Percentiles rank a stretch among this genome's conserved stretches.
Evolutionary conservation across 2,113 vertebrate species (phyloP).

Genomic region (Pavo muticus): DNA sequence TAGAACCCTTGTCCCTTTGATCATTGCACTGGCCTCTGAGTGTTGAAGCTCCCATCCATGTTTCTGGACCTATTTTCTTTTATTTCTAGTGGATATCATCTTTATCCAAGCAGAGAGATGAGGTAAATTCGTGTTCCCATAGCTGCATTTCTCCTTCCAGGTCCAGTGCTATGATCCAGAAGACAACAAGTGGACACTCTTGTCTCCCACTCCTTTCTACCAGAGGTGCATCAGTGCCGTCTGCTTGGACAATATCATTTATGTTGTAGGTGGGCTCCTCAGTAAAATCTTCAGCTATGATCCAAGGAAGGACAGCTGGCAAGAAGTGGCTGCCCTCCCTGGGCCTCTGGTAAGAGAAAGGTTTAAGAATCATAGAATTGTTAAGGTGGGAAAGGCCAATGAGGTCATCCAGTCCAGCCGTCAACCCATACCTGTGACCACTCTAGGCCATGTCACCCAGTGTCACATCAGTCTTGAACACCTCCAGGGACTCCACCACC

Average conservation of each 20-base stretch:
- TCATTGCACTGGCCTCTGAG: background rate
- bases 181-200: slow-evolving; percentile 74
- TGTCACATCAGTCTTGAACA: no score
- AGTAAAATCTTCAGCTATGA: slow-evolving; percentile 79
- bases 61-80: background rate
- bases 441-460: no score
- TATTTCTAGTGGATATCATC: background rate
- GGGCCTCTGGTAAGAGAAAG: slow-evolving; percentile 79
- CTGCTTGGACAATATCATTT: slow-evolving; percentile 77
- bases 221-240: slow-evolving; percentile 80
- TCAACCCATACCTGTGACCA: no score
- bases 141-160: slow-evolving; percentile 47
- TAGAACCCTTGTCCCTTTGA: background rate
- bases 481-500: no score
- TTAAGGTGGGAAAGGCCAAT: no score
- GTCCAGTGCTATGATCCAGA: slow-evolving; percentile 83
- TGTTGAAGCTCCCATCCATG: background rate
- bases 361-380: background rate
- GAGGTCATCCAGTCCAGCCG: no score
- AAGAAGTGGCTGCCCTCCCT: slow-evolving; percentile 73
- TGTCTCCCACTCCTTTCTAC: slow-evolving; percentile 78
- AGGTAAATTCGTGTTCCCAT: background rate
- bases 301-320: slow-evolving; percentile 76
- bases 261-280: slow-evolving; percentile 82
- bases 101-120: background rate